A percentile compares a stretch with the other conserved stretches of the same genome.
These are phyloP conservation scores for Eilema griseolum DNA, from an alignment of 2,888 invertebrate species.

Conservation along the genomic window DNA sequence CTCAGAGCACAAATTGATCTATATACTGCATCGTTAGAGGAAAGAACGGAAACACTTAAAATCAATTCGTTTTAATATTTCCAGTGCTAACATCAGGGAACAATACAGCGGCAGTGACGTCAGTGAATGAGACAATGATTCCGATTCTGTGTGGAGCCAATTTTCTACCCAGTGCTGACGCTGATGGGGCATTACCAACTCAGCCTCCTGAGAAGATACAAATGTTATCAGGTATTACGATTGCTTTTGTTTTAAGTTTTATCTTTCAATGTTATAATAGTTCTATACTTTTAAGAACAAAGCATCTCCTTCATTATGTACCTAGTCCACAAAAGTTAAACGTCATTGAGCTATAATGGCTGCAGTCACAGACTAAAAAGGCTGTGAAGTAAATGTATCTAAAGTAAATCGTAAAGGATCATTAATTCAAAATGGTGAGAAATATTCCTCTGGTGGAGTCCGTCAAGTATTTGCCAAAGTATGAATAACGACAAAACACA, in stretches of 20 bases:
- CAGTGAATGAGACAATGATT: slow-evolving; percentile 72
- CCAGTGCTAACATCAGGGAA: slow-evolving; percentile 79
- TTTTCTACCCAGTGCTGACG: slow-evolving; percentile 80
- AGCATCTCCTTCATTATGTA: too few species aligned
- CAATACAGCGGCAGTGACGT: slow-evolving; percentile 76
- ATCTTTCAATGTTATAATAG: too few species aligned
- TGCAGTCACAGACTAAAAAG: too few species aligned
- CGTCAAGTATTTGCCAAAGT: not conserved
- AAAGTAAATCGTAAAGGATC: too few species aligned
- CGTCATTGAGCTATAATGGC: too few species aligned
- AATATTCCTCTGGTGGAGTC: not conserved
- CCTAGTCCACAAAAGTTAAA: too few species aligned
- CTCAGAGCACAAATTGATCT: not conserved
- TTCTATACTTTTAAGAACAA: not conserved
- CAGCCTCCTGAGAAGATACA: slow-evolving; percentile 86
- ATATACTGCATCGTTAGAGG: too few species aligned
- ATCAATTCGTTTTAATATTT: slow-evolving; percentile 29
- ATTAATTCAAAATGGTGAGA: not conserved
- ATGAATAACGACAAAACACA: not conserved
- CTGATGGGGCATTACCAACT: slow-evolving; percentile 76
- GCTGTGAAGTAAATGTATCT: too few species aligned
- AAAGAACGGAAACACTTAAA: not conserved
- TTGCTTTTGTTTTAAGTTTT: not conserved
- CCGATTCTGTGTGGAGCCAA: slow-evolving; percentile 81
- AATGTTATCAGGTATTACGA: slow-evolving; percentile 79